phyloP scores from a whole-genome alignment of 2,888 invertebrate genomes.

The Idaea aversata region DNA sequence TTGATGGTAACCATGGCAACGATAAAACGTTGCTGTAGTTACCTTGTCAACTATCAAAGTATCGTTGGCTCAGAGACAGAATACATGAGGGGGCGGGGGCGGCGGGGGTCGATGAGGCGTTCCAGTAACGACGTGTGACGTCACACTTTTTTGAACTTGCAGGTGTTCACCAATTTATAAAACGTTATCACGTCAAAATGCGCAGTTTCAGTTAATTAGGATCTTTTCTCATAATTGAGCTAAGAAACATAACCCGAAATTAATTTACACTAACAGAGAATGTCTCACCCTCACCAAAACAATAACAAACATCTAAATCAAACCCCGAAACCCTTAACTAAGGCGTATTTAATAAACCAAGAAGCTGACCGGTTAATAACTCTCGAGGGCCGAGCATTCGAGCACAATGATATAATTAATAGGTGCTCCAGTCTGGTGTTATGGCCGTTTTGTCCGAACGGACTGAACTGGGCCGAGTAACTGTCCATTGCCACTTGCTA shows the following conservation, averaged over 20 bases:
- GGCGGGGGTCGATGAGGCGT: too few species aligned
- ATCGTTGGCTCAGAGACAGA: too few species aligned
- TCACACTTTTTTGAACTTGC: too few species aligned
- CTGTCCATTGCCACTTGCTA: neutral
- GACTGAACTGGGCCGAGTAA: constrained; percentile 25
- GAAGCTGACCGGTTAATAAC: constrained; percentile 55
- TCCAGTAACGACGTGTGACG: too few species aligned
- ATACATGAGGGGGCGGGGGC: too few species aligned
- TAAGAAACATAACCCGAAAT: neutral
- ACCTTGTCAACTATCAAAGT: too few species aligned
- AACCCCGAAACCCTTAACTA: constrained; percentile 8
- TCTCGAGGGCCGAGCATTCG: constrained; percentile 61
- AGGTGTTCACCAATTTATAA: too few species aligned
- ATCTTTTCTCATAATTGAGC: neutral
- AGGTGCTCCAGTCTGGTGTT: constrained; percentile 57
- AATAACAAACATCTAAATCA: constrained; percentile 4
- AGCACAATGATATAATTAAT: constrained; percentile 77
- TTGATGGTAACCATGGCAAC: too few species aligned
- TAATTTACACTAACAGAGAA: constrained; percentile 7
- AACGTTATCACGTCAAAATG: too few species aligned
- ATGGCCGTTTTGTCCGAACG: constrained; percentile 21
- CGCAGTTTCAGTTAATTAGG: too few species aligned
- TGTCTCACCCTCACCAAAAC: constrained; percentile 11
- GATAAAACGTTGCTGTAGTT: too few species aligned
- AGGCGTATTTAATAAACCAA: constrained; percentile 6